Conservation (phyloP, 2,888 invertebrate genomes). For the Bellardia bayeri region DNA sequence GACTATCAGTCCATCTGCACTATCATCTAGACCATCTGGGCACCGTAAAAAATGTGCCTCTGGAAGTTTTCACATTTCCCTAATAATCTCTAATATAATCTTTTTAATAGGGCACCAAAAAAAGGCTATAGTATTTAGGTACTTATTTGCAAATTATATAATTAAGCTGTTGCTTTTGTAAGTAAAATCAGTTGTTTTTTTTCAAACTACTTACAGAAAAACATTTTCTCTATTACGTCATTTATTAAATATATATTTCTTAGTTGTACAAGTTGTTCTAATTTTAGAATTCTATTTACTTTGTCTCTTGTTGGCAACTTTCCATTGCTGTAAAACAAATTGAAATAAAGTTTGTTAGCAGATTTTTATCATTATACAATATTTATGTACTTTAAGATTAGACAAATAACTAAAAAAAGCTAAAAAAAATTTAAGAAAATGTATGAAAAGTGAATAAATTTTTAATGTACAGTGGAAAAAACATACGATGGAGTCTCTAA, state of each 20-base stretch:
- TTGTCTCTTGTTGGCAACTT: background rate
- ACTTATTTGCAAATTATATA: background rate
- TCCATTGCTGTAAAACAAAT: slow-evolving; percentile 33
- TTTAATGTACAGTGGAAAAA: too few species aligned
- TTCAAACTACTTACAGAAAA: background rate
- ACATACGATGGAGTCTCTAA: too few species aligned
- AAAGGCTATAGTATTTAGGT: background rate
- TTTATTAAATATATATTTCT: background rate
- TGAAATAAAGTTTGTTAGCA: slow-evolving; percentile 5
- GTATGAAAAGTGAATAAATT: too few species aligned
- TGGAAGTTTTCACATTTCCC: too few species aligned
- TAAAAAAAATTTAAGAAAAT: background rate
- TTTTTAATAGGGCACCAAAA: too few species aligned
- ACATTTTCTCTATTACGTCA: background rate
- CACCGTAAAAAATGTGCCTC: too few species aligned
- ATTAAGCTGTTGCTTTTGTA: background rate
- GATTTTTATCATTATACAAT: slow-evolving; percentile 1
- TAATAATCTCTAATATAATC: too few species aligned
- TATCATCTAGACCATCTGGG: too few species aligned
- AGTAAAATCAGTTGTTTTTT: background rate
- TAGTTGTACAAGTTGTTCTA: background rate
- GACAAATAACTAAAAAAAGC: background rate
- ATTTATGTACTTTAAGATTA: slow-evolving; percentile 33
- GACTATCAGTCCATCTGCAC: too few species aligned
- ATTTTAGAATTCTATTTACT: background rate